A percentile compares a stretch with the other conserved stretches of the same genome.
Conservation (phyloP, 2,113 vertebrate species). For the Stegastes partitus region DNA sequence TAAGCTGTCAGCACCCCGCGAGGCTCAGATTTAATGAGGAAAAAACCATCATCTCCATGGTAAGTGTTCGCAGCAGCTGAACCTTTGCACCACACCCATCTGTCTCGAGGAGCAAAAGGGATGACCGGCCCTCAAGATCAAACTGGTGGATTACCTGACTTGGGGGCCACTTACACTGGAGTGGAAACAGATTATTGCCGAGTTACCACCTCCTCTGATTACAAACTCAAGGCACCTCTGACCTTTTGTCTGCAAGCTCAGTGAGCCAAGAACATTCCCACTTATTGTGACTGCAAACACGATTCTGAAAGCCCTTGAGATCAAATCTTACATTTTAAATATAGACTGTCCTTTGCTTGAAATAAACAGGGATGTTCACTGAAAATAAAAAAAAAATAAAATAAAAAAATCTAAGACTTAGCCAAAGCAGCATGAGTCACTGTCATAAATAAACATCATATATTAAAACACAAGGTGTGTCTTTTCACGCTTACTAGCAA, state of each 20-base stretch:
- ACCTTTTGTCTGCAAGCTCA: conserved; percentile 56
- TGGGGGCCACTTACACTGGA: conserved; percentile 58
- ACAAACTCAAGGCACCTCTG: conserved; percentile 69
- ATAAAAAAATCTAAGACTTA: not conserved
- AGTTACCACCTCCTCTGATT: conserved; percentile 80
- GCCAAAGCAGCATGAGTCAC: no score
- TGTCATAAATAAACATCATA: no score
- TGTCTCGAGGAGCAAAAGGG: conserved; percentile 59
- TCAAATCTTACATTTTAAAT: not conserved
- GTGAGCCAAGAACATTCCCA: conserved; percentile 21
- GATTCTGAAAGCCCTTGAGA: not conserved
- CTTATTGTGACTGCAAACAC: conserved; percentile 26
- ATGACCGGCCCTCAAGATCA: conserved; percentile 65
- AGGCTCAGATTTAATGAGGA: conserved; percentile 74
- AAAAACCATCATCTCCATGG: conserved; percentile 57
- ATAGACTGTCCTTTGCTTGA: not conserved
- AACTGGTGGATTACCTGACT: conserved; percentile 77
- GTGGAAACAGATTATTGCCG: conserved; percentile 79
- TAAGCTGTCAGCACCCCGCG: conserved; percentile 82
- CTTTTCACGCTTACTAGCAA: not conserved
- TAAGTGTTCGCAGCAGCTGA: conserved; percentile 77
- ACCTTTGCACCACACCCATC: conserved; percentile 70
- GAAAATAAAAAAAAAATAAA: not conserved
- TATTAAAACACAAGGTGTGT: no score
- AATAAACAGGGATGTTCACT: not conserved